Evolutionary conservation across 2,113 vertebrate species (phyloP).

Genomic region (Notarius quadriscutis): DNA sequence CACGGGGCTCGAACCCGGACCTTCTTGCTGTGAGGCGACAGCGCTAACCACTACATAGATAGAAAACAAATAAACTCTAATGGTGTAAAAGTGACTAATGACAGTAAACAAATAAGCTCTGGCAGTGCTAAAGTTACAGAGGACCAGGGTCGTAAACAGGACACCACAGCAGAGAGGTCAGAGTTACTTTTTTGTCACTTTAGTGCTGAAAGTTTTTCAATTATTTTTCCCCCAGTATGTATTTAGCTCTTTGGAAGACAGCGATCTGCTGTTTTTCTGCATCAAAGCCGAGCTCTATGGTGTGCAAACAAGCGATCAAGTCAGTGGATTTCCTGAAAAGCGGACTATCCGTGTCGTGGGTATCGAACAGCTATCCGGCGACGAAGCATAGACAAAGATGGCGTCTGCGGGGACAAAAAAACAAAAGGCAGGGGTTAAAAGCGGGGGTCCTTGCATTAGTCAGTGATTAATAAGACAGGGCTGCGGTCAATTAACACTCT

Average conservation of each 20-base stretch:
- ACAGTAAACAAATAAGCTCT: too few relatives aligned
- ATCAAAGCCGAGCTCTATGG: not conserved
- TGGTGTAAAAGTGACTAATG: too few relatives aligned
- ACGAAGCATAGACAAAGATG: constrained; percentile 2
- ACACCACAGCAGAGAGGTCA: too few relatives aligned
- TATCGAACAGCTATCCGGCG: not conserved
- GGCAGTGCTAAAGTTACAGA: too few relatives aligned
- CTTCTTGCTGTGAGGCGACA: too few relatives aligned
- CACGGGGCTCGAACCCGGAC: too few relatives aligned
- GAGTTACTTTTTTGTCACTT: not conserved
- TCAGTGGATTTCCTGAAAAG: constrained; percentile 4
- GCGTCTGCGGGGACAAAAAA: constrained; percentile 56
- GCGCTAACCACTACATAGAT: too few relatives aligned
- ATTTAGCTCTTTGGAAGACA: not conserved
- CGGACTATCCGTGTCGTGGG: not conserved
- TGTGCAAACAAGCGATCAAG: not conserved
- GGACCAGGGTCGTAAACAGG: too few relatives aligned
- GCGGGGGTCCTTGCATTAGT: constrained; percentile 64
- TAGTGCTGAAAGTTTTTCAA: not conserved
- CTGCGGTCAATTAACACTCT: constrained; percentile 79
- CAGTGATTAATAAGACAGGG: constrained; percentile 69
- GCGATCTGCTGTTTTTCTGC: not conserved
- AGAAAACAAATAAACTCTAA: too few relatives aligned
- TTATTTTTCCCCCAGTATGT: not conserved
- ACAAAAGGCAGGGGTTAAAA: constrained; percentile 61